Base-by-base conservation (phyloP, 2,888 invertebrate genomes). In the Napeogenes inachia region DNA sequence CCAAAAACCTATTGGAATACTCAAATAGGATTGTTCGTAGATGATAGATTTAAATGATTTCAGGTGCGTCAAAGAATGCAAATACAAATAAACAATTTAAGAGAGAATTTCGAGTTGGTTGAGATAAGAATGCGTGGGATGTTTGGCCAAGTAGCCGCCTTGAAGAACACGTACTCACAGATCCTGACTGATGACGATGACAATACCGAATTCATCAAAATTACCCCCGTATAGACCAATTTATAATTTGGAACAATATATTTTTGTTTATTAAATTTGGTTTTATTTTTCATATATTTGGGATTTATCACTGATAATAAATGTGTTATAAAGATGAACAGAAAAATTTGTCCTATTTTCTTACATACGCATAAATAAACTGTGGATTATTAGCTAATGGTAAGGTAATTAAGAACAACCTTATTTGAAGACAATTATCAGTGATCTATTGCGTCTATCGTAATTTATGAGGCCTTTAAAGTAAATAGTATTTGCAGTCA, bases 51-150 rank as follows among this genome's bases (percentile, higher is more conserved):
- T 54, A 56, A 58, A 13, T 56, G 46, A 58, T 54, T 65, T 61
- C 74, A 93, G 93, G 92, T 94, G 53, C 90, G 94, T 59, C 93
- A 94, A 75, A 92, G 93, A 66, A 93, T 94, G 92, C 94, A 94
- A 72, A 87, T 92, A 21, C 94, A 94, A 75, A 92, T 94, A 56
- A 92, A 91, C 65, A 92, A 91, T 72, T 78, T 94, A 64, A 93
- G 93, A 73, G 94, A 94, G 72, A 93, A 93, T 69, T 94, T 94
- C 69, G 93, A 94, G 62, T 88, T 94, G 73, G 93, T 93, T 0
- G 93, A 94, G 71, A 91, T 93, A 70, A 84, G 94, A 32, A 92
- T 94, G 13, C 91, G 92, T 45, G 91, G 92, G 13, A 81, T 94
- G 13, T 94, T 94, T 73, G 92, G 92, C 8, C 93, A 94, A 65